Conservation (phyloP, 2,888 invertebrate genomes). For the Eupithecia abbreviata region DNA sequence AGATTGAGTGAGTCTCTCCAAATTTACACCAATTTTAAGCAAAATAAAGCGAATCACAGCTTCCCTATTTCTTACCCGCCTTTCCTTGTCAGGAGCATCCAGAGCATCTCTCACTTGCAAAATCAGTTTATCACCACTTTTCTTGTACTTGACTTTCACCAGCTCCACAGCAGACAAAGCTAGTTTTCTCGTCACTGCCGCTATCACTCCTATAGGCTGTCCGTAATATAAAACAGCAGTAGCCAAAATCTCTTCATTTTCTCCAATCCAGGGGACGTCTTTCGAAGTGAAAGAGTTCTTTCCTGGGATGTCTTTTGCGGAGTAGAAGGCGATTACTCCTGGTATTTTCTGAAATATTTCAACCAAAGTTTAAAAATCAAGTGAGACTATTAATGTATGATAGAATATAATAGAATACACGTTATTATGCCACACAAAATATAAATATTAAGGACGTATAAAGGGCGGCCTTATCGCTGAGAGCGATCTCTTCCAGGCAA, state of each 20-base stretch:
- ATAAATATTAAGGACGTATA: too few species aligned
- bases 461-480: too few species aligned
- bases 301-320: constrained; percentile 88
- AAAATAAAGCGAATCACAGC: not conserved
- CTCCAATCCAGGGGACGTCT: constrained; percentile 63
- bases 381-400: not conserved
- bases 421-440: too few species aligned
- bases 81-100: constrained; percentile 68
- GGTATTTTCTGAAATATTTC: constrained; percentile 78
- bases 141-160: constrained; percentile 83
- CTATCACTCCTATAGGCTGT: constrained; percentile 90
- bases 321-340: constrained; percentile 86
- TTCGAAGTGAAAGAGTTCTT: constrained; percentile 83
- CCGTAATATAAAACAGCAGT: constrained; percentile 85
- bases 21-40: not conserved
- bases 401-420: too few species aligned
- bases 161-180: constrained; percentile 62
- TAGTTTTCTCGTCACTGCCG: constrained; percentile 84
- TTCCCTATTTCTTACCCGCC: constrained; percentile 58
- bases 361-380: not conserved
- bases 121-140: constrained; percentile 70
- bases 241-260: constrained; percentile 81
- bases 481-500: too few species aligned
- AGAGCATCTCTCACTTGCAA: constrained; percentile 80
- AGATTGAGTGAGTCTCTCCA: not conserved